Evolutionary conservation across 2,888 invertebrate genomes (phyloP).

Genomic region (Sicus ferrugineus): DNA sequence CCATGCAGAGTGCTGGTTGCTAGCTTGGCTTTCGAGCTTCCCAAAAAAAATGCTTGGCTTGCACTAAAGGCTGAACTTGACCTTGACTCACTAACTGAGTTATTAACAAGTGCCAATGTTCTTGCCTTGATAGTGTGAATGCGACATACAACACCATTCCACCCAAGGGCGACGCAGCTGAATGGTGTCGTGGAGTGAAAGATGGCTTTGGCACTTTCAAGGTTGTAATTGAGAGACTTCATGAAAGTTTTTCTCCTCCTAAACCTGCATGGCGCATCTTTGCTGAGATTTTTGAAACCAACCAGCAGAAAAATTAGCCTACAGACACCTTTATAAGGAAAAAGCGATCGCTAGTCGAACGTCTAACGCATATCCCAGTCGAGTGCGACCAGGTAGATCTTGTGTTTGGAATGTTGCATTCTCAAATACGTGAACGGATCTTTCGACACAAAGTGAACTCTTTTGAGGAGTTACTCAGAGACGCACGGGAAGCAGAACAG

Average conservation of each 20-base stretch:
- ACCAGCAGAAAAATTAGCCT: conserved; percentile 31
- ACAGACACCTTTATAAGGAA: conserved; percentile 32
- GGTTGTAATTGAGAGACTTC: neutral
- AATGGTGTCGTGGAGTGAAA: conserved; percentile 20
- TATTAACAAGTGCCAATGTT: too few species aligned
- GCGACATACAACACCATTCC: too few species aligned
- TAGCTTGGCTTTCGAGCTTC: too few species aligned
- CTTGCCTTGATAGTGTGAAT: too few species aligned
- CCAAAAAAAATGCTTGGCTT: too few species aligned
- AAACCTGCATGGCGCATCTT: conserved; percentile 22
- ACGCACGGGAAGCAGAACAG: conserved; percentile 23
- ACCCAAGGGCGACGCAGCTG: conserved; percentile 19
- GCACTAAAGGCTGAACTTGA: too few species aligned
- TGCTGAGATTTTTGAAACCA: conserved; percentile 6
- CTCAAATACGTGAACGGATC: conserved; percentile 27
- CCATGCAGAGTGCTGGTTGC: too few species aligned
- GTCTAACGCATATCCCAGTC: conserved; percentile 14
- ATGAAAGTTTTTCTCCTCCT: conserved; percentile 19
- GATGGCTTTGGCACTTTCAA: neutral
- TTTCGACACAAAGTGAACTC: conserved; percentile 11
- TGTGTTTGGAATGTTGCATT: conserved; percentile 23
- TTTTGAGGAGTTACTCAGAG: conserved; percentile 17
- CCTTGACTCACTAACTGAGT: too few species aligned
- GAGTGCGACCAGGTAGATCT: conserved; percentile 29
- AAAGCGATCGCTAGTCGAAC: conserved; percentile 22